A percentile compares a stretch with the other conserved stretches of the same genome.
Conservation (phyloP, 2,888 invertebrate species). For the Platycheirus rosarum region DNA sequence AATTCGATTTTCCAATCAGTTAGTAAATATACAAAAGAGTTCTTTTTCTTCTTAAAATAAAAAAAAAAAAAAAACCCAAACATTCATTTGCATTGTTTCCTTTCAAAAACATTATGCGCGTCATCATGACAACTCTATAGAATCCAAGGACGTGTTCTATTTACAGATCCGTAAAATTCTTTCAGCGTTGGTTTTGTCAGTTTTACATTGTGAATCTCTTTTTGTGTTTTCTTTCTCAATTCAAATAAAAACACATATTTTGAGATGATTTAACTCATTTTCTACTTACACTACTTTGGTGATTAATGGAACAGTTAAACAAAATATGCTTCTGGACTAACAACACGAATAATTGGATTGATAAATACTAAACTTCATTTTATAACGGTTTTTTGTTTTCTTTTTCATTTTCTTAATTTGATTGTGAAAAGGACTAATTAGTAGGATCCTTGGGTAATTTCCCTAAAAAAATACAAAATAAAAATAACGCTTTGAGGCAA, state of each 20-base stretch:
- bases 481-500: background rate
- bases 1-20: no score
- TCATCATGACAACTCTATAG: no score
- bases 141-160: background rate
- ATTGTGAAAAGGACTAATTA: constrained; percentile 5
- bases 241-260: background rate
- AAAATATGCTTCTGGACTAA: background rate
- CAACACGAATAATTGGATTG: background rate
- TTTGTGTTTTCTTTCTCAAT: background rate
- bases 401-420: background rate
- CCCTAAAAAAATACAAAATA: background rate
- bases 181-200: background rate
- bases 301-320: background rate
- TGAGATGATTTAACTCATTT: background rate
- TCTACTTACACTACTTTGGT: background rate
- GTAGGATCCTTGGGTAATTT: background rate
- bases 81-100: no score
- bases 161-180: background rate
- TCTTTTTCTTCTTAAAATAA: no score
- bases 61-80: no score
- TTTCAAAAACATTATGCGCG: no score
- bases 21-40: no score
- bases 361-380: background rate
- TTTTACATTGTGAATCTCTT: background rate
- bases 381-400: no score